Evolutionary conservation across 2,888 invertebrate species (phyloP).

Genomic region (Tridacna crocea): DNA sequence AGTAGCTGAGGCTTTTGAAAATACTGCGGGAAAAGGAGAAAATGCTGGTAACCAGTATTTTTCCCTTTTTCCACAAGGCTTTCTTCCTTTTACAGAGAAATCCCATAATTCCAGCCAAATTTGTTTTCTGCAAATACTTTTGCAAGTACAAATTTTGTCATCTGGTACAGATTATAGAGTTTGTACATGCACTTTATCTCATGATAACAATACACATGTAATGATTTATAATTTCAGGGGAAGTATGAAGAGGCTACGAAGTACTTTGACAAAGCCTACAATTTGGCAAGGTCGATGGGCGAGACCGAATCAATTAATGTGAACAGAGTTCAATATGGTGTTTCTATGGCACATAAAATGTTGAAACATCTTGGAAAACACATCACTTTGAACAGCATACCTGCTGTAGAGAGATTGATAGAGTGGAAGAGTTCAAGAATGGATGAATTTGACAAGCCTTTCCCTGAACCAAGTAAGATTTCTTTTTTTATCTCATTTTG

Average conservation of each 20-base stretch:
- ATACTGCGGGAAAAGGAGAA: too few relatives aligned
- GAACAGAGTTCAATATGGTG: constrained; percentile 82
- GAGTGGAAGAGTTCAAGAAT: constrained; percentile 81
- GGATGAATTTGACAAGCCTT: constrained; percentile 73
- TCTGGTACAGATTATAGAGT: too few relatives aligned
- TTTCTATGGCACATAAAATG: constrained; percentile 82
- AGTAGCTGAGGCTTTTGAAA: too few relatives aligned
- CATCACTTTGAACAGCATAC: constrained; percentile 68
- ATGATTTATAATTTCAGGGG: constrained; percentile 71
- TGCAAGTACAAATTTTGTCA: too few relatives aligned
- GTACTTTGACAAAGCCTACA: constrained; percentile 84
- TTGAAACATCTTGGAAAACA: constrained; percentile 71
- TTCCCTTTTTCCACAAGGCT: too few relatives aligned
- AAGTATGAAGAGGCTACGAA: constrained; percentile 82
- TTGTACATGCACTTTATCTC: too few relatives aligned
- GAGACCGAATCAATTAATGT: constrained; percentile 78
- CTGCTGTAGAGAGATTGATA: constrained; percentile 75
- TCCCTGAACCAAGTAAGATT: constrained; percentile 63
- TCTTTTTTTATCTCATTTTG: not conserved
- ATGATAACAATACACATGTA: too few relatives aligned
- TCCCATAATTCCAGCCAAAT: too few relatives aligned
- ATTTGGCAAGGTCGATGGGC: constrained; percentile 80
- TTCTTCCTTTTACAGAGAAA: too few relatives aligned
- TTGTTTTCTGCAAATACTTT: too few relatives aligned
- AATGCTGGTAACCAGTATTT: too few relatives aligned